These are phyloP conservation scores for Dromius quadrimaculatus DNA, from an alignment of 2,888 invertebrate species.

Conservation along the genomic window DNA sequence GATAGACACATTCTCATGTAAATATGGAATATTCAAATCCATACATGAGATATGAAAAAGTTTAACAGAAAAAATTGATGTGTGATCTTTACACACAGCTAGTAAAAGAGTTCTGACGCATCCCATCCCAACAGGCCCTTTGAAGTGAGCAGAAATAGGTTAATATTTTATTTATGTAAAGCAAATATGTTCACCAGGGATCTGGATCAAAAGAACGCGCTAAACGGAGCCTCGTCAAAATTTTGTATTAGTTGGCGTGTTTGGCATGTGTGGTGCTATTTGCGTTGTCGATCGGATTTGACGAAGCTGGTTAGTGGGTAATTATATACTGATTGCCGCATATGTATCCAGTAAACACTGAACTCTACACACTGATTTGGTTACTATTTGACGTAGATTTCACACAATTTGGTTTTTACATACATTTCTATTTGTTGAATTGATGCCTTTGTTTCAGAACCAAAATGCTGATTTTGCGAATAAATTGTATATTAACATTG, in stretches of 20 bases:
- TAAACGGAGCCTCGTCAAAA: constrained; percentile 25
- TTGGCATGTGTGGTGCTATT: constrained; percentile 12
- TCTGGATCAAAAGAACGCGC: constrained; percentile 15
- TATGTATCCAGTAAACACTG: constrained; percentile 15
- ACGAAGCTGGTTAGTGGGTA: constrained; percentile 21
- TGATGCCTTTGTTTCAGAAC: too few species aligned
- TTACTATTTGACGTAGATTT: constrained; percentile 5
- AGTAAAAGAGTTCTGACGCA: constrained; percentile 18
- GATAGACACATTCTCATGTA: constrained; percentile 37
- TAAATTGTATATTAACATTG: too few species aligned
- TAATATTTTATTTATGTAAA: constrained; percentile 40
- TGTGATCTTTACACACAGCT: constrained; percentile 34
- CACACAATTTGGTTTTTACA: constrained; percentile 12
- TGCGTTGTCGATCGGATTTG: constrained; percentile 18
- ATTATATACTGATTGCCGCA: constrained; percentile 22
- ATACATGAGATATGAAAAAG: constrained; percentile 14
- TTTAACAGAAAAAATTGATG: constrained; percentile 41
- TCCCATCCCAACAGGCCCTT: constrained; percentile 19
- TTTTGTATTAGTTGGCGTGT: constrained; percentile 30
- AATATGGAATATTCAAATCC: constrained; percentile 1
- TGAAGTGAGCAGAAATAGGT: constrained; percentile 32
- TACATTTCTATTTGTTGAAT: too few species aligned
- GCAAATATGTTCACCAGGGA: constrained; percentile 32
- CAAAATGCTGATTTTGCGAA: too few species aligned
- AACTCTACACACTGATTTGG: constrained; percentile 12